Evolutionary conservation across 2,888 invertebrate species (phyloP).

Genomic region (Augochlorella aurata): DNA sequence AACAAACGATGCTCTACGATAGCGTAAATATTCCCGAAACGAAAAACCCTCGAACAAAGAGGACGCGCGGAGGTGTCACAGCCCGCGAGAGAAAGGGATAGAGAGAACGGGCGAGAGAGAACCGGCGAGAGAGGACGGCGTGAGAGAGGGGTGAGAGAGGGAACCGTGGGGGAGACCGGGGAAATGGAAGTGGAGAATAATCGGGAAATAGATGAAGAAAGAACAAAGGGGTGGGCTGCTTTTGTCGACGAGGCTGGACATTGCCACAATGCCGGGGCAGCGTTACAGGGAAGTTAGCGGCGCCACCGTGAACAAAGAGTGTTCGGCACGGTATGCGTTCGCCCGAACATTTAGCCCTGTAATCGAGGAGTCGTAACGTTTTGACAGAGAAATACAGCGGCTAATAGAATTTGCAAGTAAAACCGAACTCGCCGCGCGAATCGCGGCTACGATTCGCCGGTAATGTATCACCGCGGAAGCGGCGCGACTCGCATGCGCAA

Average conservation of each 20-base stretch:
- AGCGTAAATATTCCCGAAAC: conserved; percentile 68
- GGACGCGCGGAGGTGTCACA: conserved; percentile 1
- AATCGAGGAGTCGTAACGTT: conserved; percentile 57
- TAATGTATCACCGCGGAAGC: conserved; percentile 31
- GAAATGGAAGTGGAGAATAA: conserved; percentile 32
- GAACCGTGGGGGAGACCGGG: neutral
- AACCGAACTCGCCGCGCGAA: conserved; percentile 20
- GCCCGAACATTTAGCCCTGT: conserved; percentile 56
- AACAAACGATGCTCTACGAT: conserved; percentile 62
- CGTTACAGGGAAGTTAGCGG: conserved; percentile 38
- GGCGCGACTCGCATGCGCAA: conserved; percentile 32
- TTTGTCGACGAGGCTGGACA: conserved; percentile 57
- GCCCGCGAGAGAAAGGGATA: neutral
- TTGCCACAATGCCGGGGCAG: conserved; percentile 52
- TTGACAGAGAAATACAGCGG: conserved; percentile 54
- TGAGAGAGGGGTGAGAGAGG: neutral
- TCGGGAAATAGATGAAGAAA: conserved; percentile 56
- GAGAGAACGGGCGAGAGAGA: neutral
- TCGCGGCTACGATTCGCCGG: conserved; percentile 36
- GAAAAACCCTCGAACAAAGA: conserved; percentile 54
- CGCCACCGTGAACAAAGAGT: conserved; percentile 50
- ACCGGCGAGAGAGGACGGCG: neutral
- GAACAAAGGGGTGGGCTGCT: conserved; percentile 47
- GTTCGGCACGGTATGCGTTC: conserved; percentile 38
- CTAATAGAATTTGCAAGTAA: conserved; percentile 50